Conservation (phyloP, 2,888 invertebrate genomes). For the Dascillus cervinus region DNA sequence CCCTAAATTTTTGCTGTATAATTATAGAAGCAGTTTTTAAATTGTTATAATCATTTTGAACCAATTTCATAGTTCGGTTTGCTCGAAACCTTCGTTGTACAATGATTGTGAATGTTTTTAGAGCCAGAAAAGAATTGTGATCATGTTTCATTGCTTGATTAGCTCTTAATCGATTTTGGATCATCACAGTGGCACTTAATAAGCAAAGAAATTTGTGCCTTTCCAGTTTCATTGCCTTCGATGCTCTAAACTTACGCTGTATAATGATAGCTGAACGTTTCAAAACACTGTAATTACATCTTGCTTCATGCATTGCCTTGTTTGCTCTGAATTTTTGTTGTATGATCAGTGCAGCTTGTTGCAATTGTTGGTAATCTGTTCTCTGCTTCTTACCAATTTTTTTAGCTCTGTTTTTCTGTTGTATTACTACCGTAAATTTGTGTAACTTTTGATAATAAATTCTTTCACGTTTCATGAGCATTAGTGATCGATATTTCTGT, state of each 20-base stretch:
- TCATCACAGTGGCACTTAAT: constrained; percentile 26
- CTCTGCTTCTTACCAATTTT: constrained; percentile 24
- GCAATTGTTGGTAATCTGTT: constrained; percentile 25
- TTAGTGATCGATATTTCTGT: constrained; percentile 19
- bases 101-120: constrained; percentile 32
- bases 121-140: constrained; percentile 28
- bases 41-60: constrained; percentile 31
- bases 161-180: constrained; percentile 27
- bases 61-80: constrained; percentile 32
- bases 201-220: constrained; percentile 24
- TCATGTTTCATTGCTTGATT: constrained; percentile 10
- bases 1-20: constrained; percentile 43
- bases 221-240: constrained; percentile 38
- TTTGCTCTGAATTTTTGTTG: constrained; percentile 16
- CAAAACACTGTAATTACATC: constrained; percentile 24
- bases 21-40: constrained; percentile 33
- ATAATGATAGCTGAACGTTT: constrained; percentile 34
- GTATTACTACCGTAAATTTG: no score
- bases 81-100: constrained; percentile 43
- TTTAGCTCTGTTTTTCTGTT: no score
- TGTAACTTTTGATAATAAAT: constrained; percentile 11
- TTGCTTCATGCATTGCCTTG: constrained; percentile 10
- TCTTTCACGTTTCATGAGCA: constrained; percentile 15
- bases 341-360: constrained; percentile 18
- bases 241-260: constrained; percentile 43